Percentiles rank a stretch among this genome's conserved stretches.
These are phyloP conservation scores for Anneissia japonica DNA, from an alignment of 35 echinoderm and acorn worm genomes.

Conservation along the genomic window DNA sequence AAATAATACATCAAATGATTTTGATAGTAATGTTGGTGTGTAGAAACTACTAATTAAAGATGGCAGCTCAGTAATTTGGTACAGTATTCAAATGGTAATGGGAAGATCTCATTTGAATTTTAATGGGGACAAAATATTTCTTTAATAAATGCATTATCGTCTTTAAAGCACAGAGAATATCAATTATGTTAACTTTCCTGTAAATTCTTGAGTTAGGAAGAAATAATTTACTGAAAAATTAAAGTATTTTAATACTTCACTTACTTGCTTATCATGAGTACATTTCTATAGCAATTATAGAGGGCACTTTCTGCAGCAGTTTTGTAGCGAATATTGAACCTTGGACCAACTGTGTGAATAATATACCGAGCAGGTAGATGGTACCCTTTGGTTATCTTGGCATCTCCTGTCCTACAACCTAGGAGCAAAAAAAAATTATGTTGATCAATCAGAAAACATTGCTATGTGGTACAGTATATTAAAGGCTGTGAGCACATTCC, in stretches of 20 bases:
- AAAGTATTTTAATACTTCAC: background rate
- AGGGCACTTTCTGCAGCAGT: slow-evolving; percentile 92
- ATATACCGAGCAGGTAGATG: slow-evolving; percentile 62
- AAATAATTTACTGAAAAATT: no score
- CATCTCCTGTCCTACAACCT: slow-evolving; percentile 94
- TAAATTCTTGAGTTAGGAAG: no score
- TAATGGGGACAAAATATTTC: no score
- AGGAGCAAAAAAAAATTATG: background rate
- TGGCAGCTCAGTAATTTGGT: no score
- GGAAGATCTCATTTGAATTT: no score
- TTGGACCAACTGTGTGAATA: slow-evolving; percentile 88
- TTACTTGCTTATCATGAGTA: slow-evolving; percentile 74
- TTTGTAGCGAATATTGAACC: slow-evolving; percentile 88
- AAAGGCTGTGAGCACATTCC: background rate
- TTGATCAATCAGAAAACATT: background rate
- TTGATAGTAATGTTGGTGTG: no score
- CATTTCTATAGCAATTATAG: slow-evolving; percentile 96
- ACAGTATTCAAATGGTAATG: no score
- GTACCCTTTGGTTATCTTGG: slow-evolving; percentile 84
- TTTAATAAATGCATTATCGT: no score
- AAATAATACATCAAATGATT: no score
- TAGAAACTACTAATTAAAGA: no score
- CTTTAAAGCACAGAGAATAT: no score
- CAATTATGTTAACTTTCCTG: no score
- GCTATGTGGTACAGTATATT: background rate